Conservation (phyloP, 92 coral and sea anemone genomes). For the Zoanthus solanderi region DNA sequence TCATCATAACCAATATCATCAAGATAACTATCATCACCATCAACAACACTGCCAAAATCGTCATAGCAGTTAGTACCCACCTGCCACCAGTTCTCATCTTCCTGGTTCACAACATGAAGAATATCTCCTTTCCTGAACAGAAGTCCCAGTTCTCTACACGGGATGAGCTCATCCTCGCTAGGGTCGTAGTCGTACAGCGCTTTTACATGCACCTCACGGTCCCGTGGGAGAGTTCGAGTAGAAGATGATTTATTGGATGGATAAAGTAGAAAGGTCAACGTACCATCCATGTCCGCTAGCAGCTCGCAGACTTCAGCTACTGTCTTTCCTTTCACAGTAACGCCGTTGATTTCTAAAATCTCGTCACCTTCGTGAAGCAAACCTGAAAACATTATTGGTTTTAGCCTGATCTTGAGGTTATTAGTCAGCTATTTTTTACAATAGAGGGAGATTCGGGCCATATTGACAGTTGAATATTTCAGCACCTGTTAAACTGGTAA, state of each 20-base stretch:
- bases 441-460: too few relatives aligned
- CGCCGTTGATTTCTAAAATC: conserved; percentile 97
- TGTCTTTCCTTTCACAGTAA: conserved; percentile 87
- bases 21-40: not conserved
- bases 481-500: too few relatives aligned
- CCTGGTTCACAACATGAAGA: conserved; percentile 97
- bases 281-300: conserved; percentile 97
- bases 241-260: conserved; percentile 79
- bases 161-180: conserved; percentile 90
- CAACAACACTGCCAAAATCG: not conserved
- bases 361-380: conserved; percentile 92
- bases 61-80: conserved; percentile 55
- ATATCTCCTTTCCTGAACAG: conserved; percentile 91
- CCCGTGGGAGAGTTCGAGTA: conserved; percentile 69
- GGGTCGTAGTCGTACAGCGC: conserved; percentile 97
- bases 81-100: conserved; percentile 99
- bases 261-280: conserved; percentile 87
- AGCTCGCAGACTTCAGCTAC: conserved; percentile 97
- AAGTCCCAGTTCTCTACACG: conserved; percentile 97
- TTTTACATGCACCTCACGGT: conserved; percentile 85
- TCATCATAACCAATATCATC: not conserved
- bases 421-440: not conserved
- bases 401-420: not conserved
- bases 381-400: not conserved
- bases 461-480: too few relatives aligned